These are phyloP conservation scores for Ariopsis seemanni DNA, from an alignment of 2,113 vertebrate genomes.

Conservation along the genomic window DNA sequence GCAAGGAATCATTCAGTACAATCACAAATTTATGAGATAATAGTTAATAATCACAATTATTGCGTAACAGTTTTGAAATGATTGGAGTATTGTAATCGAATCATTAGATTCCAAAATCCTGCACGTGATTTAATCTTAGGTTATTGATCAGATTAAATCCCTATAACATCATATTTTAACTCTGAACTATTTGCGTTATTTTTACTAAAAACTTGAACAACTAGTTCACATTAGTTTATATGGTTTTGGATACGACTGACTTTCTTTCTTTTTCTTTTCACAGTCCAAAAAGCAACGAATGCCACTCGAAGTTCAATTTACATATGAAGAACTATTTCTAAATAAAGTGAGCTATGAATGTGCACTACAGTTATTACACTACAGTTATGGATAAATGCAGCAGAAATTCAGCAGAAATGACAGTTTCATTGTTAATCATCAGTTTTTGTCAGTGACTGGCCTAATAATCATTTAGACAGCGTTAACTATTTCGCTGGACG, in stretches of 20 bases:
- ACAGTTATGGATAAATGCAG: background rate
- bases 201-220: background rate
- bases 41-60: background rate
- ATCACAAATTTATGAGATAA: background rate
- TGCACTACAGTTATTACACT: background rate
- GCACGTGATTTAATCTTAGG: background rate
- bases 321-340: background rate
- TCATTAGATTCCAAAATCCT: background rate
- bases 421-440: background rate
- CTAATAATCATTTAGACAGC: background rate
- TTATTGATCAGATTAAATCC: background rate
- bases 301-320: background rate
- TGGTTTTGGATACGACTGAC: background rate
- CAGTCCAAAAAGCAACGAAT: background rate
- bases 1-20: background rate
- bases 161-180: background rate
- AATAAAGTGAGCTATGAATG: background rate
- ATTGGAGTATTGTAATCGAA: background rate
- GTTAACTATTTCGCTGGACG: background rate
- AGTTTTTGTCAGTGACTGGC: background rate
- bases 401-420: background rate
- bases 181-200: background rate
- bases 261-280: background rate
- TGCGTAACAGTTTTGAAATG: background rate
- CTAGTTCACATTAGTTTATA: background rate